Evolutionary conservation across 2,113 vertebrate genomes (phyloP).

Genomic region (Willisornis vidua): DNA sequence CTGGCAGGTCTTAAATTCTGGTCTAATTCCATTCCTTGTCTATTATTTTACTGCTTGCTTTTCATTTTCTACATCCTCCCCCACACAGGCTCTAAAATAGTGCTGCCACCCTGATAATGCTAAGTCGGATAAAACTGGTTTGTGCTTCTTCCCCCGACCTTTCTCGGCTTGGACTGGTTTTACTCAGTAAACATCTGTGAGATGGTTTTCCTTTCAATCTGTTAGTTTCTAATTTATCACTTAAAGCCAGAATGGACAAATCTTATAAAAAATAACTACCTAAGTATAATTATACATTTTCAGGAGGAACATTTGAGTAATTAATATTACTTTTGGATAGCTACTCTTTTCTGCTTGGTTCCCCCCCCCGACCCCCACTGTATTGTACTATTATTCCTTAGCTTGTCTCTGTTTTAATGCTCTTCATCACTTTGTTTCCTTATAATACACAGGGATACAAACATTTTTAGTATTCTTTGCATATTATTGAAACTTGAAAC

Average conservation of each 20-base stretch:
- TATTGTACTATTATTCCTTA: not conserved
- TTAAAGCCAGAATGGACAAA: not conserved
- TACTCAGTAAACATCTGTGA: not conserved
- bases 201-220: not conserved
- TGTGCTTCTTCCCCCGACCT: not conserved
- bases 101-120: not conserved
- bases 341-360: not conserved
- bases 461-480: not conserved
- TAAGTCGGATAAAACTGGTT: constrained; percentile 35
- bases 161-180: not conserved
- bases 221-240: not conserved
- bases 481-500: not conserved
- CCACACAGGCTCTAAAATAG: constrained; percentile 37
- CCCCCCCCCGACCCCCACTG: too few species aligned
- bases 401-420: not conserved
- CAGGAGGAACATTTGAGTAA: not conserved
- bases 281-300: not conserved
- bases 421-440: constrained; percentile 9
- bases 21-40: constrained; percentile 54
- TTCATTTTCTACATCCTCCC: constrained; percentile 48
- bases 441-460: not conserved
- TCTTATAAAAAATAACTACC: not conserved
- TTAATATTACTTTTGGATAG: not conserved
- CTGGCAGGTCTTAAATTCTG: constrained; percentile 43
- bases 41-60: constrained; percentile 63